Conservation (phyloP, 2,113 vertebrate genomes). For the Albula goreensis region DNA sequence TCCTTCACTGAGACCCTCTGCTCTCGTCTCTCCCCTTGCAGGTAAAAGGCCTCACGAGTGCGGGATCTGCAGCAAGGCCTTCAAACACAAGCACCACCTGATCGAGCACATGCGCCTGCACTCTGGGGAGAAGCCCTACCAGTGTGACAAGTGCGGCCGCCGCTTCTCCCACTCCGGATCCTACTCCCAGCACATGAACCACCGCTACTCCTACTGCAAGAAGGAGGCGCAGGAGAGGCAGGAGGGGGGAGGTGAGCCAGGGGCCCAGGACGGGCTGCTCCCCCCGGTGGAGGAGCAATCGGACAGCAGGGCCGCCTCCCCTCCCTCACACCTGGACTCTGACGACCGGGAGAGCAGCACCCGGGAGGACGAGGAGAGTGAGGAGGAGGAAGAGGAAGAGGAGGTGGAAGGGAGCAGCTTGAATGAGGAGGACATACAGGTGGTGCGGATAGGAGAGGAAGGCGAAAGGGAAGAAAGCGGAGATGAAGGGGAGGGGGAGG, state of each 20-base stretch:
- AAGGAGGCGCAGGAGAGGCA: slow-evolving; percentile 71
- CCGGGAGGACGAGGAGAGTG: slow-evolving; percentile 80
- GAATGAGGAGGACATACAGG: slow-evolving; percentile 73
- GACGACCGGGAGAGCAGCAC: slow-evolving; percentile 87
- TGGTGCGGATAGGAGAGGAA: slow-evolving; percentile 68
- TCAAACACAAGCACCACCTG: slow-evolving; percentile 99
- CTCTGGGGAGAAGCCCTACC: slow-evolving; percentile 97
- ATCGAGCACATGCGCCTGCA: slow-evolving; percentile 95
- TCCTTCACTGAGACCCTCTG: neutral
- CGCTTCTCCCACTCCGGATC: slow-evolving; percentile 97
- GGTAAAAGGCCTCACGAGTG: slow-evolving; percentile 96
- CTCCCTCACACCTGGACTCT: slow-evolving; percentile 85
- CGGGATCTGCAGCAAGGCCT: slow-evolving; percentile 91
- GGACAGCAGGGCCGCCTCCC: slow-evolving; percentile 63
- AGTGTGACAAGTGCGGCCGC: slow-evolving; percentile 97
- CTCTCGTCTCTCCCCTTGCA: slow-evolving; percentile 56
- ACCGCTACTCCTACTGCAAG: slow-evolving; percentile 98
- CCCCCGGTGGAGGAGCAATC: slow-evolving; percentile 36
- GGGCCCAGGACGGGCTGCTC: slow-evolving; percentile 19
- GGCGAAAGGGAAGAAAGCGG: slow-evolving; percentile 62
- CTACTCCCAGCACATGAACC: slow-evolving; percentile 99
- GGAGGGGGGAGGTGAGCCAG: neutral
- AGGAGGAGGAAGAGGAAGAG: slow-evolving; percentile 77
- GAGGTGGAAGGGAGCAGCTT: slow-evolving; percentile 63
- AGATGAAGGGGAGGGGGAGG: slow-evolving; percentile 61